Conservation (phyloP, 2,113 vertebrate genomes). For the Sinocyclocheilus anophthalmus region DNA sequence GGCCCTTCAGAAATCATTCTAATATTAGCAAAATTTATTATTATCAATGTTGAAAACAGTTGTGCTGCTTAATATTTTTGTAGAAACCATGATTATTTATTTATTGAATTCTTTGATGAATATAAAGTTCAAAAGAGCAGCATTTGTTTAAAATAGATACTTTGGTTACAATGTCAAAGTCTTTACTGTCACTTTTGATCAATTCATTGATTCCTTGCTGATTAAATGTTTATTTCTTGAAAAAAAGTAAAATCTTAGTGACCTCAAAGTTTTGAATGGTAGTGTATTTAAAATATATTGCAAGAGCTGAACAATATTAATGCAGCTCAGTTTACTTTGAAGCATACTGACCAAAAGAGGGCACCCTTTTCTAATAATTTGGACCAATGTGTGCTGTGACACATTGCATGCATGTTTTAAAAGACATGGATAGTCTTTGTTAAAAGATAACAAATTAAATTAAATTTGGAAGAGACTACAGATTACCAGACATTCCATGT, state of each 20-base stretch:
- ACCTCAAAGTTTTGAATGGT: background rate
- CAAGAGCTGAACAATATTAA: background rate
- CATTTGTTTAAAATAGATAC: too few relatives aligned
- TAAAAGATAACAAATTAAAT: background rate
- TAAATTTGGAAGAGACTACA: background rate
- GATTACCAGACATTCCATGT: background rate
- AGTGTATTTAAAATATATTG: background rate
- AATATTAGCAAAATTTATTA: too few relatives aligned
- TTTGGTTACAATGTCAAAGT: too few relatives aligned
- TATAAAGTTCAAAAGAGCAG: too few relatives aligned
- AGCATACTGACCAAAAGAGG: constrained; percentile 30
- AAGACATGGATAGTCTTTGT: too few relatives aligned
- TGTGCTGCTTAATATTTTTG: too few relatives aligned
- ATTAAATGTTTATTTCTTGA: too few relatives aligned
- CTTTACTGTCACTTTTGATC: background rate
- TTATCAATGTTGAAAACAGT: too few relatives aligned
- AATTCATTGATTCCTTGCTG: background rate
- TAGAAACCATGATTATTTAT: too few relatives aligned
- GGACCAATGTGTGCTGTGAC: background rate
- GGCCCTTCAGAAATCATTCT: background rate
- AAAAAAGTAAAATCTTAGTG: background rate
- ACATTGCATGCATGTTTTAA: background rate
- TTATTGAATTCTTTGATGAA: too few relatives aligned
- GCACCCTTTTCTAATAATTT: constrained; percentile 6
- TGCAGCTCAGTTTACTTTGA: background rate